phyloP scores from a whole-genome alignment of 1,140 invertebrate species.

The Tetramorium alpestre region DNA sequence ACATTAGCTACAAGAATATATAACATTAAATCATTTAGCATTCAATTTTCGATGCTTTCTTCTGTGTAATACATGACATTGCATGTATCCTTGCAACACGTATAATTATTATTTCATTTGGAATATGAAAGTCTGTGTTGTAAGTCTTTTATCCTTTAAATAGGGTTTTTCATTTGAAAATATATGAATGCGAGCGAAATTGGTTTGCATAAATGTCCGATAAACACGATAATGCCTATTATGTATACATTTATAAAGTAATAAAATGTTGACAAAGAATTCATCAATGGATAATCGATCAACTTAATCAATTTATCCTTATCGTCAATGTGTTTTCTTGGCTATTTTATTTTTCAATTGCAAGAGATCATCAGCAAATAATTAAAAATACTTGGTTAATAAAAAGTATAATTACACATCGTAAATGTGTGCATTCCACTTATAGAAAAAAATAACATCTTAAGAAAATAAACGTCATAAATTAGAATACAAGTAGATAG shows the following conservation, averaged over 20 bases:
- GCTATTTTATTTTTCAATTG: not conserved
- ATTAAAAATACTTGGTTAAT: not conserved
- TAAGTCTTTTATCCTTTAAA: too few species aligned
- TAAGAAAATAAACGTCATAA: not conserved
- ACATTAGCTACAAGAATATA: too few species aligned
- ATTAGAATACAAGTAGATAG: too few species aligned
- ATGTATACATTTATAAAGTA: conserved; percentile 8
- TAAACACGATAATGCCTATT: not conserved
- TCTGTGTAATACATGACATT: too few species aligned
- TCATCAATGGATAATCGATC: not conserved
- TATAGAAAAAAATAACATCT: not conserved
- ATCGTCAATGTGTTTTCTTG: not conserved
- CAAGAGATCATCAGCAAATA: not conserved
- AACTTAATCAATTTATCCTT: not conserved
- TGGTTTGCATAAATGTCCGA: not conserved
- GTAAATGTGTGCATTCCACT: not conserved
- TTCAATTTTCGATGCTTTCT: too few species aligned
- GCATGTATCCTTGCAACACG: not conserved
- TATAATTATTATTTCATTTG: not conserved
- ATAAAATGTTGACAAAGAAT: not conserved
- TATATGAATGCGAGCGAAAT: not conserved
- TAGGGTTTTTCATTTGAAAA: not conserved
- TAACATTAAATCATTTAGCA: too few species aligned
- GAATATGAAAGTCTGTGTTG: not conserved
- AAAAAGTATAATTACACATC: not conserved